These are phyloP conservation scores for Cynoglossus semilaevis DNA, from an alignment of 2,113 vertebrate species.

Conservation along the genomic window DNA sequence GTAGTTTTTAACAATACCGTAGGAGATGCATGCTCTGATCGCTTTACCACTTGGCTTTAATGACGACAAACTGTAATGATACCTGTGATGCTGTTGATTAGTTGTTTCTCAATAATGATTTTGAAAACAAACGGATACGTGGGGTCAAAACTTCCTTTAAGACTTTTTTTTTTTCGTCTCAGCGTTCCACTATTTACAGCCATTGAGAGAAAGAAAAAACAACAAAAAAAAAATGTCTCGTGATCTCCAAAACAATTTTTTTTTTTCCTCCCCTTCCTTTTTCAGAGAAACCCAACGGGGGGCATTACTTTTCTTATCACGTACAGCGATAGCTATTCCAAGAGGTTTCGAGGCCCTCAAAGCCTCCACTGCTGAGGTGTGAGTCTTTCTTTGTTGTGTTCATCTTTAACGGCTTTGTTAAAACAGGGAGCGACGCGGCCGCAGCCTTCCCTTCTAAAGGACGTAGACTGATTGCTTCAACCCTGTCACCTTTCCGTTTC, in stretches of 20 bases:
- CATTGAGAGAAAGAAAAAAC: background rate
- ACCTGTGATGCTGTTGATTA: conserved; percentile 74
- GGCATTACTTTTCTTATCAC: conserved; percentile 51
- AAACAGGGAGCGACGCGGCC: conserved; percentile 53
- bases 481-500: conserved; percentile 69
- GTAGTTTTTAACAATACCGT: conserved; percentile 82
- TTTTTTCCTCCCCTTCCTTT: conserved; percentile 56
- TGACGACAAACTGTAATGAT: conserved; percentile 83
- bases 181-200: conserved; percentile 46
- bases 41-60: conserved; percentile 86
- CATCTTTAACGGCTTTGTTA: conserved; percentile 46
- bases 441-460: conserved; percentile 69
- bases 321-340: conserved; percentile 56
- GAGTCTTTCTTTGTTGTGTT: conserved; percentile 54
- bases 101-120: conserved; percentile 72
- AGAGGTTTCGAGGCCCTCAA: conserved; percentile 65
- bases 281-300: conserved; percentile 39
- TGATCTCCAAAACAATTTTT: conserved; percentile 46
- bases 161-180: conserved; percentile 37
- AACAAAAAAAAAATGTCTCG: too few species aligned
- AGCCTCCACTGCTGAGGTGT: conserved; percentile 51
- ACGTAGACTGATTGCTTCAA: conserved; percentile 61
- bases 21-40: conserved; percentile 86
- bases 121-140: conserved; percentile 73
- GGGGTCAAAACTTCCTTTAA: conserved; percentile 69